Evolutionary conservation across 2,888 invertebrate species (phyloP).

Genomic region (Linnaemya tessellans): DNA sequence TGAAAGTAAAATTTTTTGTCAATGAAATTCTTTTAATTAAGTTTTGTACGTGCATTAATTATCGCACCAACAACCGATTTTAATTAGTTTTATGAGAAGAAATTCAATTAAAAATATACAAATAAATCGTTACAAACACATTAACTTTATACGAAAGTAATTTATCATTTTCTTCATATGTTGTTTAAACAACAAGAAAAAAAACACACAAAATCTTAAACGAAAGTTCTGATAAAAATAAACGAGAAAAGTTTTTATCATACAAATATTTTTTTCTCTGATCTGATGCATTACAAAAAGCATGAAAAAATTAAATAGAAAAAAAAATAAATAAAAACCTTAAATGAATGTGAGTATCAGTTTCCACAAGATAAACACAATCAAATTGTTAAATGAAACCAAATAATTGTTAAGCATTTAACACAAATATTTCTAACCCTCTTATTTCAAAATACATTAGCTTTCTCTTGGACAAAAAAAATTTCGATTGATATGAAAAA

Average conservation of each 20-base stretch:
- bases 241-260: background rate
- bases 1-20: background rate
- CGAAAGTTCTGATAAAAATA: slow-evolving; percentile 1
- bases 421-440: background rate
- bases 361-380: slow-evolving; percentile 47
- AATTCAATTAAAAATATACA: slow-evolving; percentile 28
- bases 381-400: slow-evolving; percentile 47
- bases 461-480: background rate
- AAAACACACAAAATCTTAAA: background rate
- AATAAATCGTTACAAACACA: slow-evolving; percentile 25
- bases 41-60: slow-evolving; percentile 8
- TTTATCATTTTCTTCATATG: slow-evolving; percentile 52
- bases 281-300: slow-evolving; percentile 35
- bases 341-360: slow-evolving; percentile 43
- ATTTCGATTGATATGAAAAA: background rate
- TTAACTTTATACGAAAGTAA: slow-evolving; percentile 40
- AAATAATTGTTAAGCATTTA: slow-evolving; percentile 58
- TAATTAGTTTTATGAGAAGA: background rate
- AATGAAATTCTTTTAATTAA: background rate
- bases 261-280: slow-evolving; percentile 8
- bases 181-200: slow-evolving; percentile 14
- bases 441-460: background rate
- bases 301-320: slow-evolving; percentile 11
- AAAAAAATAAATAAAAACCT: too few relatives aligned
- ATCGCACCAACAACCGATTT: background rate